A percentile compares a stretch with the other conserved stretches of the same genome.
Conservation (phyloP, 2,113 vertebrate species). For the Corythoichthys haematopterus region DNA sequence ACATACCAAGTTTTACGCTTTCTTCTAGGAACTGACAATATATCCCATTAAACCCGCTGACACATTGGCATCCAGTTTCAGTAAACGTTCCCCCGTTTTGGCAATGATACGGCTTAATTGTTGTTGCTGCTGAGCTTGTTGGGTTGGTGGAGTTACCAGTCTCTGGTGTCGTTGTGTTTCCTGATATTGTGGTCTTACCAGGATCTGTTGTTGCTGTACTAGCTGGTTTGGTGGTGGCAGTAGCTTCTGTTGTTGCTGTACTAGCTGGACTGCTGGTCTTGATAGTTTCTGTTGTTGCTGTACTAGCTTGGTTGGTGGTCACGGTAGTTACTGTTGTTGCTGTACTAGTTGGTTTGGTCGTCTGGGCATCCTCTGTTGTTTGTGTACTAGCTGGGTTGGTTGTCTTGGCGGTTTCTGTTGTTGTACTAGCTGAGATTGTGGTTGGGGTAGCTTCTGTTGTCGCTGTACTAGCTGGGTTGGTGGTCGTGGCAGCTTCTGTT, state of each 20-base stretch:
- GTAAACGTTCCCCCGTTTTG: constrained; percentile 9
- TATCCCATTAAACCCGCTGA: neutral
- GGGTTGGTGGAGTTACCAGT: neutral
- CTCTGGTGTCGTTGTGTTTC: neutral
- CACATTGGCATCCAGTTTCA: constrained; percentile 11
- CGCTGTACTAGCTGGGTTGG: neutral
- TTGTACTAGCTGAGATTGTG: neutral
- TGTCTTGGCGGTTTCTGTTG: neutral
- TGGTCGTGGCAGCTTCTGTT: neutral
- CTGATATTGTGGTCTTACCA: neutral
- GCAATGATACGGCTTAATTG: neutral
- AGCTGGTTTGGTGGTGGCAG: neutral
- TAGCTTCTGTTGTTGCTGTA: neutral
- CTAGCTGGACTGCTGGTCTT: neutral
- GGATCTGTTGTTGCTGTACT: neutral
- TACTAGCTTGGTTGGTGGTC: neutral
- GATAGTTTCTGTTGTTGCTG: neutral
- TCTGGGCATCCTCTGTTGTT: neutral
- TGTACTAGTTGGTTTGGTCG: neutral
- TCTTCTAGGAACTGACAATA: neutral
- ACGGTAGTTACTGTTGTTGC: neutral
- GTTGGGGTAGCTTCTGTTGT: neutral
- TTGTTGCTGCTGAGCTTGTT: too few relatives aligned
- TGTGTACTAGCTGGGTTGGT: neutral
- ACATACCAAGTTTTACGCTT: neutral